Conservation (phyloP, 2,888 invertebrate species). For the Clitarchus hookeri region DNA sequence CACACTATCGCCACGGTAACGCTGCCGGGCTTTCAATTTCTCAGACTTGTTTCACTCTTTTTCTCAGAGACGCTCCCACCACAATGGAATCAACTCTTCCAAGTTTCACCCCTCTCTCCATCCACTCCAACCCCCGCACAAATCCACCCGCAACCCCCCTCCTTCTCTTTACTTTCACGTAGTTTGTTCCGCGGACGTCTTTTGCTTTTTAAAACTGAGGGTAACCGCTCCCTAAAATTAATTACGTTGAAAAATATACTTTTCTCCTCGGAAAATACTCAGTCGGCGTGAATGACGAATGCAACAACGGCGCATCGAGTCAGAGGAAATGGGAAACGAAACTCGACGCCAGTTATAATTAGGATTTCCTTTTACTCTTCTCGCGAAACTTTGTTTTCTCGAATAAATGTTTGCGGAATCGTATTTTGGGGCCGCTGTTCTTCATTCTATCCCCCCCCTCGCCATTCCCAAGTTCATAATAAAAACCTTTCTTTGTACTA, state of each 20-base stretch:
- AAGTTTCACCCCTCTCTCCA: neutral
- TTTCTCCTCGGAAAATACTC: conserved; percentile 25
- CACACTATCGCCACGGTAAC: no score
- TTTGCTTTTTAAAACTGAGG: conserved; percentile 19
- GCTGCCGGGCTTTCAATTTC: no score
- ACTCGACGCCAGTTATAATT: conserved; percentile 14
- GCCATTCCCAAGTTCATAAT: neutral
- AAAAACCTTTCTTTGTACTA: neutral
- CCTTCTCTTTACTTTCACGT: neutral
- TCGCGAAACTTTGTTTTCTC: conserved; percentile 10
- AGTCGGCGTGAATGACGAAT: neutral
- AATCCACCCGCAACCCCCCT: neutral
- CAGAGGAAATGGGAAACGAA: neutral
- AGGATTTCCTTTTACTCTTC: neutral
- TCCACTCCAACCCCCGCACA: neutral
- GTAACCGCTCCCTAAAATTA: conserved; percentile 35
- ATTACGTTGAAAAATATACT: conserved; percentile 35
- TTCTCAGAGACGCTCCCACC: neutral
- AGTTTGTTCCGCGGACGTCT: conserved; percentile 22
- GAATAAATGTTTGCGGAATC: conserved; percentile 14
- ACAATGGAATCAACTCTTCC: conserved; percentile 10
- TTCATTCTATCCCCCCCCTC: neutral
- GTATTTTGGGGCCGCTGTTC: neutral
- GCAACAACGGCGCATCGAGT: neutral
- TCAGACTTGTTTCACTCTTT: neutral